phyloP scores from a whole-genome alignment of 2,797 vertebrate genomes.

The Sciurus carolinensis region DNA sequence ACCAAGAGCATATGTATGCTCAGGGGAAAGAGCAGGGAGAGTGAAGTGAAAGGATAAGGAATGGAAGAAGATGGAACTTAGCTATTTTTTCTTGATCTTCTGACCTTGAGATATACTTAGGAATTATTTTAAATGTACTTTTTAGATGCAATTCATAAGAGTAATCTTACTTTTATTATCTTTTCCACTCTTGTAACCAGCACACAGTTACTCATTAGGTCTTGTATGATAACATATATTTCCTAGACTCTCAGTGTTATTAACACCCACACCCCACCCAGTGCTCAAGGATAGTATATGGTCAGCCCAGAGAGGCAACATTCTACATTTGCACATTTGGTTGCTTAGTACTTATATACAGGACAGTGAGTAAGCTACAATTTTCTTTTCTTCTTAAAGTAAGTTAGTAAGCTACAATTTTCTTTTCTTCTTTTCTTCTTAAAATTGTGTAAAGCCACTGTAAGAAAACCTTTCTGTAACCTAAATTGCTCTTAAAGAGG shows the following conservation, averaged over 20 bases:
- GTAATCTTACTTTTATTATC: not conserved
- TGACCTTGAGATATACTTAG: not conserved
- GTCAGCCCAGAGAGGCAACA: not conserved
- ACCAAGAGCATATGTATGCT: not conserved
- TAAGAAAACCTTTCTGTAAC: not conserved
- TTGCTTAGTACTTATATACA: not conserved
- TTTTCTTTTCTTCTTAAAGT: not conserved
- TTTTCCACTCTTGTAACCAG: not conserved
- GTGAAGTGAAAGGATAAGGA: not conserved
- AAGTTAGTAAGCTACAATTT: not conserved
- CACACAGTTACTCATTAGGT: not conserved
- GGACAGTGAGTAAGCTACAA: not conserved
- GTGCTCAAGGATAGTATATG: not conserved
- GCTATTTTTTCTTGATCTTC: not conserved
- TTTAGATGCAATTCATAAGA: not conserved
- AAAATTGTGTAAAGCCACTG: not conserved
- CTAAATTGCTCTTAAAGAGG: not conserved
- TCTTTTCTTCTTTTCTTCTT: not conserved
- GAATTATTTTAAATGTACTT: not conserved
- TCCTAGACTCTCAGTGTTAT: not conserved
- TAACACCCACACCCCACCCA: not conserved
- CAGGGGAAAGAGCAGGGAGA: not conserved
- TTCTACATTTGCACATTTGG: not conserved
- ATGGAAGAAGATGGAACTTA: not conserved
- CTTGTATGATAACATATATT: not conserved